Evolutionary conservation across 1,140 invertebrate species (phyloP), one percentile per base, ranked within the genome.

Genomic region (Bicyclus anynana): DNA sequence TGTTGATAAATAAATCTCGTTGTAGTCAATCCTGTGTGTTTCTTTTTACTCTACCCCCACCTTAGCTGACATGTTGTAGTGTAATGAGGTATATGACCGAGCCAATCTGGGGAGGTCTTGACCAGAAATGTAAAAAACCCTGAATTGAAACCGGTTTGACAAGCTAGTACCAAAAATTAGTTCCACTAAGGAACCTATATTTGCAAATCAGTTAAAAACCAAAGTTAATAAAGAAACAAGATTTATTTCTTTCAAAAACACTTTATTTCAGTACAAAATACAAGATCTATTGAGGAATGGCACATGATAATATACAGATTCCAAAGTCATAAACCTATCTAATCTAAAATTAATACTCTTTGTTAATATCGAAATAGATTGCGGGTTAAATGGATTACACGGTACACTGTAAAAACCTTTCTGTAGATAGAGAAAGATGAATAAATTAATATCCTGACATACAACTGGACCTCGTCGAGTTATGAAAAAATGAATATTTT

Each of bases 1-100:
- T 80, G 81, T 84, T 82, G 74, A 79, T 63, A 77, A 84, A 79
- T 82, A 84, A 82, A 84, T 79, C 72, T 84, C 70, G 77, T 76
- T 80, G 79, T 84, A 84, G 81, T 72, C 69, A 56, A 61, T 47
- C 44, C 51, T 52, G 2, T 53, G 42, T 68, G 46, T 72, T 67
- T 74, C 12, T 69, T 62, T 62, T 56, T 60, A 35, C 12, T 35
- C 2, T 10, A 35, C 12, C 13, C 13, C 12, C 3, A 35, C 33
- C 23, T 4, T 23, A 4, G 3, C 7, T 7, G 7, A 7, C 23
- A 23, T 4, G 23, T 35, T 35, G 33, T 5, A 3, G 33, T 35
- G 2, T n/a, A n/a, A n/a, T n/a, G n/a, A n/a, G n/a, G n/a, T n/a
- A n/a, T n/a, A n/a, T n/a, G n/a, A n/a, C n/a, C n/a, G n/a, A n/a